phyloP scores from a whole-genome alignment of 2,113 vertebrate species.

The Anoplopoma fimbria region DNA sequence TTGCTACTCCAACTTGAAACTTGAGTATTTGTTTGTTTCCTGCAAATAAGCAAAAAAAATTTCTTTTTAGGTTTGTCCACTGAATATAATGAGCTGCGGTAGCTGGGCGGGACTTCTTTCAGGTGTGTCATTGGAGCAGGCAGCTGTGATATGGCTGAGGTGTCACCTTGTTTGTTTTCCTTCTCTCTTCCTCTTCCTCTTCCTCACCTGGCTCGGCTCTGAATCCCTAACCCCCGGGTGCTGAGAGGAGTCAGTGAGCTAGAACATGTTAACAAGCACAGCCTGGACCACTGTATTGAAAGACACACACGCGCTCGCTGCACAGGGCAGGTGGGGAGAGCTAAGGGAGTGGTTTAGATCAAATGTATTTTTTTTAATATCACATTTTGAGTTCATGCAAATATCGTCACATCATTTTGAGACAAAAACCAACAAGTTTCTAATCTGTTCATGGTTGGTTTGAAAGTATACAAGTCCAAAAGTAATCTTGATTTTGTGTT shows the following conservation, averaged over 20 bases:
- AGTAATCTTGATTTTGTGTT: neutral
- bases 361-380: neutral
- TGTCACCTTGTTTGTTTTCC: slow-evolving; percentile 81
- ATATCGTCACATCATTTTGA: neutral
- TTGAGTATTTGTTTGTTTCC: neutral
- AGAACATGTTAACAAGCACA: slow-evolving; percentile 85
- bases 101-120: neutral
- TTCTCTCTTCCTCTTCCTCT: slow-evolving; percentile 72
- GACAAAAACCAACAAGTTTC: neutral
- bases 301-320: slow-evolving; percentile 69
- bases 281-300: slow-evolving; percentile 73
- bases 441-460: neutral
- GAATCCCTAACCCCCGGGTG: slow-evolving; percentile 63
- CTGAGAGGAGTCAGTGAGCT: slow-evolving; percentile 83
- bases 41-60: neutral
- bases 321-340: neutral
- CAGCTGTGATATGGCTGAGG: slow-evolving; percentile 71
- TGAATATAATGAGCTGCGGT: slow-evolving; percentile 3
- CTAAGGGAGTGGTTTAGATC: neutral
- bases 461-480: neutral
- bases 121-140: slow-evolving; percentile 47
- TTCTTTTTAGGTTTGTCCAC: neutral
- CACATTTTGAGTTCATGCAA: neutral
- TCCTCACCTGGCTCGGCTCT: slow-evolving; percentile 71
- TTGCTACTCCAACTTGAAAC: neutral